Evolutionary conservation across 1,140 invertebrate species (phyloP).

Genomic region (Proales similis): DNA sequence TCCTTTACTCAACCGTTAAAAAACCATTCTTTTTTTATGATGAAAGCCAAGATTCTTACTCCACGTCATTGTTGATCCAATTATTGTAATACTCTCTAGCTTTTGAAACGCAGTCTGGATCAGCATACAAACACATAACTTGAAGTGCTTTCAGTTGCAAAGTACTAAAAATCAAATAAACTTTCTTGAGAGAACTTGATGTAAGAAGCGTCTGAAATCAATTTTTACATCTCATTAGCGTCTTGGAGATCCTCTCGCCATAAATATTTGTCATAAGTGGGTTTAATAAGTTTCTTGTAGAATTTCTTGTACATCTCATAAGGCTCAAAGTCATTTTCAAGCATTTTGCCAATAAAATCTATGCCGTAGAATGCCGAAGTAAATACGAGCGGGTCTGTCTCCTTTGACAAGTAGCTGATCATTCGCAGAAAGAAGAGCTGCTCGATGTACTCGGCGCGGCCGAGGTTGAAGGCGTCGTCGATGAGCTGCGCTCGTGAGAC

Average conservation of each 20-base stretch:
- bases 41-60: background rate
- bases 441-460: constrained; percentile 41
- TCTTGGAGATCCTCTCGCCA: constrained; percentile 3
- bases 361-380: constrained; percentile 11
- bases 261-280: background rate
- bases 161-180: constrained; percentile 11
- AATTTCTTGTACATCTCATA: background rate
- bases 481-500: constrained; percentile 53
- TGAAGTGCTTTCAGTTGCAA: background rate
- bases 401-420: constrained; percentile 50
- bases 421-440: constrained; percentile 46
- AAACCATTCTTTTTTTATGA: background rate
- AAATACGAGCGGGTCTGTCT: constrained; percentile 53
- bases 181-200: background rate
- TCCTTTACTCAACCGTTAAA: background rate
- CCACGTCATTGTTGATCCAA: background rate
- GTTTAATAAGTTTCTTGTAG: background rate
- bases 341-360: constrained; percentile 1
- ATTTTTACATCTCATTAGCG: constrained; percentile 33
- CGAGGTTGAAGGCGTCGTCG: constrained; percentile 55
- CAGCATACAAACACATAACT: constrained; percentile 23
- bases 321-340: background rate
- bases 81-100: constrained; percentile 13
- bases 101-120: background rate
- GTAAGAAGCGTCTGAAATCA: background rate